A percentile compares a stretch with the other conserved stretches of the same genome.
Evolutionary conservation across 2,888 invertebrate species (phyloP).

Genomic region (Macrosiphum euphorbiae): DNA sequence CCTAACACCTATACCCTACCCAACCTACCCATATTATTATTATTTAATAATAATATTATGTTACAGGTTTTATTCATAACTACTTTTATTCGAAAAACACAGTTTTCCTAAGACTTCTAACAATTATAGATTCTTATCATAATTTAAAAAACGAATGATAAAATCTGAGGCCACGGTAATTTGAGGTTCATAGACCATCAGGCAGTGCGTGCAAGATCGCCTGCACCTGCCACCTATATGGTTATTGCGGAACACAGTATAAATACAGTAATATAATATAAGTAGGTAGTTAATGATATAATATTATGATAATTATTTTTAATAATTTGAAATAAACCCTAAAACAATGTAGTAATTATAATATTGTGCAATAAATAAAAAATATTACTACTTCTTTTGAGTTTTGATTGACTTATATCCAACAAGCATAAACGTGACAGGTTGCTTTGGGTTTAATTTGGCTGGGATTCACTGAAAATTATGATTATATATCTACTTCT

Average conservation of each 20-base stretch:
- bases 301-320: not conserved
- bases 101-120: not conserved
- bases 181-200: not conserved
- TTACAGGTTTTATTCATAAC: not conserved
- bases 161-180: not conserved
- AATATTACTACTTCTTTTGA: not conserved
- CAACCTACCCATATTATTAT: not conserved
- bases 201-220: not conserved
- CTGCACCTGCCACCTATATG: not conserved
- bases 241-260: not conserved
- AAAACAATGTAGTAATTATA: not conserved
- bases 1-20: not conserved
- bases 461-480: constrained; percentile 77
- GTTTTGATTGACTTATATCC: constrained; percentile 75
- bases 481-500: constrained; percentile 70
- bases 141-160: not conserved
- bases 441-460: constrained; percentile 79
- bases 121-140: not conserved
- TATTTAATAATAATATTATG: not conserved
- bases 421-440: constrained; percentile 81
- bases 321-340: not conserved
- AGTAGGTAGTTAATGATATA: not conserved
- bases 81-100: not conserved
- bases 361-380: constrained; percentile 2
- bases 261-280: not conserved